Evolutionary conservation across 1,140 invertebrate species (phyloP), one percentile per base, ranked within the genome.

Genomic region (Phymastichus coffea): DNA sequence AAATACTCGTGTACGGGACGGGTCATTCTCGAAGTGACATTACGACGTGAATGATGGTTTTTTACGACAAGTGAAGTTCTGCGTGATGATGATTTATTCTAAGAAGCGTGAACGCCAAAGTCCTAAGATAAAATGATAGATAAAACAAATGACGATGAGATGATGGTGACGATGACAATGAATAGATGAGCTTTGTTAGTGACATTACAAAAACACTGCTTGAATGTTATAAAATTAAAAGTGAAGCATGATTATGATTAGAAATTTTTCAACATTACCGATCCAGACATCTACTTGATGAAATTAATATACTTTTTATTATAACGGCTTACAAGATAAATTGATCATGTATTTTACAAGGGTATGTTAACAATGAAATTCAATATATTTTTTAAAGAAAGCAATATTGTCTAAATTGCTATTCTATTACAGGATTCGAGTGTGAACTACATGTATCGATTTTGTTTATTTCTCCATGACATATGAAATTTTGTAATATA

Each of bases 121-220:
- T 51, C 22, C 25, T 38, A 17, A 51, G 15, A 37, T 8, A 30
- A 14, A 56, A 58, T 57, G 17, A 57, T 59, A 22, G 28, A 19
- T 59, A 15, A 55, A 25, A 43, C 19, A 15, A 59, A 66, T 60
- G 28, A 47, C n/a, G n/a, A n/a, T n/a, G n/a, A n/a, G n/a, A n/a
- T n/a, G n/a, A n/a, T n/a, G n/a, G n/a, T n/a, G n/a, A n/a, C n/a
- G n/a, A n/a, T n/a, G n/a, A 64, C 59, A 57, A 41, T 61, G 56
- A 63, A 62, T 55, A 53, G 58, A 63, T 63, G 61, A 38, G 48
- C 10, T 48, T 33, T 19, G 10, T 68, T 44, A 67, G 63, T 72
- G 69, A 78, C 74, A 70, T 76, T 72, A 76, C 67, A 58, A n/a
- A 77, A 76, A 78, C 75, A 77, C 75, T 78, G 75, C 75, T 77